Evolutionary conservation across 2,797 vertebrate species (phyloP), one percentile per base, ranked within the genome.

Genomic region (Hydrolagus colliei): DNA sequence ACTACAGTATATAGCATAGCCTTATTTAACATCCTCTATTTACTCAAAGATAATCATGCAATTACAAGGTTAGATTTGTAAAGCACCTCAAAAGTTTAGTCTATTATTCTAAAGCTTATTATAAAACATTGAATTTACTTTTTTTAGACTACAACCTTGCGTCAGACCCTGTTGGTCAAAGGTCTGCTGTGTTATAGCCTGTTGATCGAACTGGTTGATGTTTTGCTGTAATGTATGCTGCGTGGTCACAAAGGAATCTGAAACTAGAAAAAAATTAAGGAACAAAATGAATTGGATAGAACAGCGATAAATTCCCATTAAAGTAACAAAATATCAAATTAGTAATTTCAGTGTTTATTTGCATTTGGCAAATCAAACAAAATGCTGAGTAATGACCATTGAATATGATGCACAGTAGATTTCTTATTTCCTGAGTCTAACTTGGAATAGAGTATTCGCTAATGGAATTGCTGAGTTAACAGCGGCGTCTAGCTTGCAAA

Each of bases 121-220:
- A 77, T 59, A 67, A 86, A 63, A 63, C 61, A 87, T 20, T 52
- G 73, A 27, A 85, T 86, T 22, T 13, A 76, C n/a, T 72, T 87
- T 20, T 63, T n/a, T 22, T 71, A n/a, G 18, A 71, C 63, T 86
- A 32, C 61, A 91, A 99, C 98, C 97, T 96, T 99, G 98, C 0
- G 97, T 91, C 80, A 98, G 93, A 85, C 93, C 90, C 84, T 97
- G 95, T 52, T 98, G 96, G 88, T 98, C 97, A 89, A 96, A 99
- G 1, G 95, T 71, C 35, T 95, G 95, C 90, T 96, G 97, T 2
- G 95, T 90, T 85, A 98, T 93, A 2, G 93, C 86, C 86, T 94
- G 94, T 11, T 96, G 93, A 35, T 96, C 96, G 91, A 96, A 98
- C 22, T 97, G 97, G 89, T 92, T 92, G 86, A 98, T 96, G 87